phyloP scores from a whole-genome alignment of 1,140 invertebrate genomes.

The Nephila pilipes region DNA sequence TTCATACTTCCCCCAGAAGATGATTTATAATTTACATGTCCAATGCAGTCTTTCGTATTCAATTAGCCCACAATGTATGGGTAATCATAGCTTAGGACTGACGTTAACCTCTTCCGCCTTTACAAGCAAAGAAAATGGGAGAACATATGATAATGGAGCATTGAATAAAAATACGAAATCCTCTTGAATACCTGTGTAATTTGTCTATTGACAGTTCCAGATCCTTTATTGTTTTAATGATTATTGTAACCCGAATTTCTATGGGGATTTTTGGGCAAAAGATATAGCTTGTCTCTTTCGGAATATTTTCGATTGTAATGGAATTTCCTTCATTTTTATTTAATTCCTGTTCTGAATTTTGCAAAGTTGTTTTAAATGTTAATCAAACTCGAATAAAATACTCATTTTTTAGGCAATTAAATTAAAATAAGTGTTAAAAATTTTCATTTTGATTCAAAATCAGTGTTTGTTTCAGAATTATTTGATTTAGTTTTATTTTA shows the following conservation, averaged over 20 bases:
- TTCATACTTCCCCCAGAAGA: neutral
- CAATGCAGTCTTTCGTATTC: conserved; percentile 13
- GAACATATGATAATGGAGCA: neutral
- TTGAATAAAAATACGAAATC: neutral
- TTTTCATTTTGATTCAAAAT: too few relatives aligned
- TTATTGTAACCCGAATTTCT: neutral
- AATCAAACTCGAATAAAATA: too few relatives aligned
- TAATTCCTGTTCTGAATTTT: too few relatives aligned
- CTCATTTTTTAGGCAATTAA: too few relatives aligned
- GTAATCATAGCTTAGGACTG: conserved; percentile 3
- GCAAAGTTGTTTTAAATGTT: too few relatives aligned
- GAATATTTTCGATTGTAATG: too few relatives aligned
- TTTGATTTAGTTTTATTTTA: too few relatives aligned
- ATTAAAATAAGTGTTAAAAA: too few relatives aligned
- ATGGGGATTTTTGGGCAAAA: too few relatives aligned
- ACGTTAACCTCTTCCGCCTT: conserved; percentile 10
- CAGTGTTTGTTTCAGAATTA: too few relatives aligned
- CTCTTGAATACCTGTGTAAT: neutral
- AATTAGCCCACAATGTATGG: conserved; percentile 2
- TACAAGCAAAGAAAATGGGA: neutral
- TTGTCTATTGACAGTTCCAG: neutral
- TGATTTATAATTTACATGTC: conserved; percentile 39
- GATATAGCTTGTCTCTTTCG: too few relatives aligned
- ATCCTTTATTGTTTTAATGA: neutral
- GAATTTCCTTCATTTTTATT: too few relatives aligned